Base-by-base conservation (phyloP, 2,797 vertebrate species). In the Mormyrus proboscirostris region DNA sequence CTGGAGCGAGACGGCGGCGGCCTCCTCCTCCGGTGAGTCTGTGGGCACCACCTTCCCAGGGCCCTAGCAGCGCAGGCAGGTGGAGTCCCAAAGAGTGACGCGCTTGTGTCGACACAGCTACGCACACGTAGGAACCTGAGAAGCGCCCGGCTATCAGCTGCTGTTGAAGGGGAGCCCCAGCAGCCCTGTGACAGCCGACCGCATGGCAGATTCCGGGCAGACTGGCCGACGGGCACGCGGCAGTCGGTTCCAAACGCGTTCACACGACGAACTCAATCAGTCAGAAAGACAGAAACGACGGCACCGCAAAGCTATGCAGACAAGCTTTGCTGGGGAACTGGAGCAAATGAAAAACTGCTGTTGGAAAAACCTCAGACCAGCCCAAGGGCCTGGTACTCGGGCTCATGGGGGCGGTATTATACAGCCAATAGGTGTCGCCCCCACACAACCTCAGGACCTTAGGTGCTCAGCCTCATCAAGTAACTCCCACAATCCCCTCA, bases 1-100 rank as follows among this genome's bases (percentile, higher is more conserved):
- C 94, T 93, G 93, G 93, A 93, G 94, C 94, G 94, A 94, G 93
- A 94, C 93, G 92, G 92, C 92, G 19, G 59, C 73, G 7, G 73
- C 33, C 73, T 41, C 73, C 73, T 76, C 33, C 69, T 41, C 33
- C 14, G 14, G 69, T 33, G 69, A 33, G 69, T 14, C 69, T 76
- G 69, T 19, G 69, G 69, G 69, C 33, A 76, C 29, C 69, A 38
- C 69, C 69, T 38, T 41, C 14, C 16, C 38, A 41, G 33, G 73
- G 73, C 33, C 73, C 73, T 69, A 38, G 73, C 73, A 76, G 73
- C 19, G 59, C 59, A 29, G 29, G 33, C 8, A 76, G 69, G 33
- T 4, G 29, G 33, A 41, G 73, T 38, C 73, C 73, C 73, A 76
- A 69, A 33, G 9, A 12, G 62, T 33, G 25, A 12, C 73, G 14